These are phyloP conservation scores for Camponotus fellah DNA, from an alignment of 2,888 invertebrate species.

Conservation along the genomic window DNA sequence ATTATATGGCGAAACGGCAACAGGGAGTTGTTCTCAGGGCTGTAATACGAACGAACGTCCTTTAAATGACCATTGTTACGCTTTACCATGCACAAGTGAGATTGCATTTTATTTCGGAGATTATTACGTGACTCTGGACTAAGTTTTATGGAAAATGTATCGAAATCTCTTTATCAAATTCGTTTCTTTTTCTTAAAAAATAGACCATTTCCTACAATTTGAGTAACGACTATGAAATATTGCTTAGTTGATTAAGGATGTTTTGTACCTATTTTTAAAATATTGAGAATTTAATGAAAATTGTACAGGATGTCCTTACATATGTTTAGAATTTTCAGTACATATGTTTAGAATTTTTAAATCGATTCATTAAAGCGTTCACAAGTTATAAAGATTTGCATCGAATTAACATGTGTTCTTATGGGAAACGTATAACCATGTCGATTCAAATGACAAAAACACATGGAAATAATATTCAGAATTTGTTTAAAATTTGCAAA, in stretches of 20 bases:
- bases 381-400: no score
- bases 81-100: neutral
- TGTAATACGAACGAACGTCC: conserved; percentile 63
- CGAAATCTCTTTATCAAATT: neutral
- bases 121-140: neutral
- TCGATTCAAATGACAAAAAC: no score
- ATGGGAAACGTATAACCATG: no score
- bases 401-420: no score
- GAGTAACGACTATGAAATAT: neutral
- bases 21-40: conserved; percentile 63
- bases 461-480: no score
- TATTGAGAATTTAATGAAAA: no score
- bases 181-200: neutral
- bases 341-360: no score
- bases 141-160: neutral
- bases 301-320: no score
- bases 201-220: neutral
- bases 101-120: conserved; percentile 3
- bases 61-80: conserved; percentile 28
- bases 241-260: neutral
- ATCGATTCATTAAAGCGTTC: no score
- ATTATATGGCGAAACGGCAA: conserved; percentile 70
- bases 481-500: no score
- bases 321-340: no score
- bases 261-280: no score